phyloP scores from a whole-genome alignment of 2,113 vertebrate genomes.

The Gulo gulo region DNA sequence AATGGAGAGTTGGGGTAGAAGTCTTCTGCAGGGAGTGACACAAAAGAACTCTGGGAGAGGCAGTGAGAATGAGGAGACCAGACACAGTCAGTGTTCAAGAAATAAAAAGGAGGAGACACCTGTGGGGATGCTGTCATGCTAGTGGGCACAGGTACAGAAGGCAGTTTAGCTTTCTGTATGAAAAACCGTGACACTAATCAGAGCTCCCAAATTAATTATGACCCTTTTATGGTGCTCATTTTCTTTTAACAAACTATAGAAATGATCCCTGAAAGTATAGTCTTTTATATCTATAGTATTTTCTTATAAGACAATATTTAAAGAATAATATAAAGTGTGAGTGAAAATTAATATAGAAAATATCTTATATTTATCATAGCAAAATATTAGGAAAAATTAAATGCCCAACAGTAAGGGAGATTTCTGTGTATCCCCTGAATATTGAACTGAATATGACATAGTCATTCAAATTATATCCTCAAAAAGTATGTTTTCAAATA shows the following conservation, averaged over 20 bases:
- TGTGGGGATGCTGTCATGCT: not conserved
- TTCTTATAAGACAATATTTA: not conserved
- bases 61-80: not conserved
- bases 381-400: not conserved
- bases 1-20: not conserved
- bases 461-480: not conserved
- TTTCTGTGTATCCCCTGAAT: not conserved
- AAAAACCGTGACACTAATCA: not conserved
- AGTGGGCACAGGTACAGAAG: not conserved
- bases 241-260: not conserved
- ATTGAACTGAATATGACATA: not conserved
- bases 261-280: too few species aligned
- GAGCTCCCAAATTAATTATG: not conserved
- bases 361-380: not conserved
- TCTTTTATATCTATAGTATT: not conserved
- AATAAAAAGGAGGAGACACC: not conserved
- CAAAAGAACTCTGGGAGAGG: not conserved
- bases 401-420: not conserved
- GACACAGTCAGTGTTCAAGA: not conserved
- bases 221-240: not conserved
- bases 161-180: not conserved
- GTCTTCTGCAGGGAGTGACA: not conserved
- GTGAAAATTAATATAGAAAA: not conserved
- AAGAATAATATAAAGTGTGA: not conserved
- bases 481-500: not conserved